phyloP scores from a whole-genome alignment of 1,140 invertebrate genomes.

The Drosophila obscura region DNA sequence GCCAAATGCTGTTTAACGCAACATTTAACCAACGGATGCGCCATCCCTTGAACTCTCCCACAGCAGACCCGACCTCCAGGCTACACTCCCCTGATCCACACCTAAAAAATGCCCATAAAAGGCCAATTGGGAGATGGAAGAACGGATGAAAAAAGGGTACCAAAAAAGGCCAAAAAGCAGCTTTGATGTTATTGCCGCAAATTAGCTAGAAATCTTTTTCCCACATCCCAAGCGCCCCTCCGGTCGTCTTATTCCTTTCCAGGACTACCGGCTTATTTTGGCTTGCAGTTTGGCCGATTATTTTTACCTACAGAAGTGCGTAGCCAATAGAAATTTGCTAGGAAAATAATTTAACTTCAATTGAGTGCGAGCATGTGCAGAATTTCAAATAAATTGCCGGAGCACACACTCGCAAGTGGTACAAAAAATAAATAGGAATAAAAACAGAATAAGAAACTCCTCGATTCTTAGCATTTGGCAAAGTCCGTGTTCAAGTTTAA shows the following conservation, averaged over 20 bases:
- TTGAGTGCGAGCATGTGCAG: constrained; percentile 78
- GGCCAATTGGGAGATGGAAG: constrained; percentile 59
- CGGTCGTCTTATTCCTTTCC: constrained; percentile 18
- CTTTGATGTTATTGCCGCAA: constrained; percentile 82
- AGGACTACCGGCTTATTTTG: constrained; percentile 28
- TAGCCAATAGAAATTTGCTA: constrained; percentile 48
- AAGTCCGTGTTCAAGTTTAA: constrained; percentile 61
- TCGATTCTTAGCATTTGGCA: constrained; percentile 31
- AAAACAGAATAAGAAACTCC: constrained; percentile 39
- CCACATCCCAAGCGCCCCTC: constrained; percentile 6
- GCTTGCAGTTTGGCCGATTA: constrained; percentile 13
- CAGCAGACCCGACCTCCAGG: too few relatives aligned
- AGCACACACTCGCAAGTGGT: constrained; percentile 24
- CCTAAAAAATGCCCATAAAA: constrained; percentile 40
- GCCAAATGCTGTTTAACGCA: constrained; percentile 59
- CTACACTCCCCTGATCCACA: neutral
- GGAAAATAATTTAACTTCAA: constrained; percentile 78
- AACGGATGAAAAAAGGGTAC: constrained; percentile 55
- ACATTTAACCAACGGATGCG: constrained; percentile 67
- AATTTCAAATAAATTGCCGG: constrained; percentile 67
- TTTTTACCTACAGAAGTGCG: constrained; percentile 47
- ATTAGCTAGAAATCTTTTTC: constrained; percentile 80
- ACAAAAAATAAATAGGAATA: constrained; percentile 18
- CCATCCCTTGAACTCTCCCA: constrained; percentile 27
- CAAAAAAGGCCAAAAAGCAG: constrained; percentile 66